Evolutionary conservation across 2,113 vertebrate genomes (phyloP), one percentile per base, ranked within the genome.

Genomic region (Cavia porcellus): DNA sequence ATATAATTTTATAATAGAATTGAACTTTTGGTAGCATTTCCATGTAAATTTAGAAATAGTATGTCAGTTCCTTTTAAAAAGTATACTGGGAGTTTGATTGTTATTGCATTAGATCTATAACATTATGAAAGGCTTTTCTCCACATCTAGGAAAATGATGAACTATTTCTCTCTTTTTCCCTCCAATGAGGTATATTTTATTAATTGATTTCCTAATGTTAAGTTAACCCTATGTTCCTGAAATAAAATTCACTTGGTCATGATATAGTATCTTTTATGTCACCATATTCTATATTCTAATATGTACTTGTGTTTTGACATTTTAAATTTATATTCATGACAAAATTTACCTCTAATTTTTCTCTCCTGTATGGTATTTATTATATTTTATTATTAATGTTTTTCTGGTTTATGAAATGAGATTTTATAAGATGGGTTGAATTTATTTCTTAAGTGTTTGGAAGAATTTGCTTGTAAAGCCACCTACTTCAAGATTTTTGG

Each of bases 381-480:
- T 92, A 22, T 95, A 64, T 72, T 89, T 94, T 90, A 57, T 15
- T 77, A 77, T 82, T 17, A 90, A 68, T 38, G 17, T 61, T 93
- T 59, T 90, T 28, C 15, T 85, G 30, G 61, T 57, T 86, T 64
- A 86, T 59, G 59, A 57, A 80, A 77, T 47, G 20, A 86, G 2
- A 22, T 70, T 88, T 19, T 68, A 57, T 66, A 81, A 81, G 7
- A 62, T 15, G 79, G 12, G 8, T 86, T 3, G 81, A 55, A 32
- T 89, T 72, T 89, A 75, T 82, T 85, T 52, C 19, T 82, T 57
- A 85, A 62, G 35, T 66, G 22, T 85, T 89, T 80, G 32, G 32
- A 89, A 92, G n/a, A 95, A 86, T 92, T 92, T 86, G 0, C 50
- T 45, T 68, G 74, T 86, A 86, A 95, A 83, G 13, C n/a, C 62